Conservation (phyloP, 2,888 invertebrate genomes). For the Drosophila lutescens region DNA sequence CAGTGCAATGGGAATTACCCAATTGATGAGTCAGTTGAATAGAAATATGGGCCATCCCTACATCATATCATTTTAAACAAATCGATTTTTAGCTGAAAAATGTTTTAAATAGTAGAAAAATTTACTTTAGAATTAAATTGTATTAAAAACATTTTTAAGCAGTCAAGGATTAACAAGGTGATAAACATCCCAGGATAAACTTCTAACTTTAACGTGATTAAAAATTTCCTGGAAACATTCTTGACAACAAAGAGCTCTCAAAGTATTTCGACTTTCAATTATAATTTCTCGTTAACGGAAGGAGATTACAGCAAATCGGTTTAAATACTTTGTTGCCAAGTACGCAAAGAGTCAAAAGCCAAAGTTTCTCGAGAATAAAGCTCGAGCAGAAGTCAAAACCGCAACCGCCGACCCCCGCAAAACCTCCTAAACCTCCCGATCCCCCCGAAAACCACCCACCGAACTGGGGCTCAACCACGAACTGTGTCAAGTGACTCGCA, state of each 20-base stretch:
- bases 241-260: slow-evolving; percentile 1
- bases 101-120: not conserved
- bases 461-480: slow-evolving; percentile 29
- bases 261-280: slow-evolving; percentile 29
- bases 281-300: slow-evolving; percentile 28
- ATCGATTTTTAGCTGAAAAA: no score
- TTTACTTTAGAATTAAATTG: no score
- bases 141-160: not conserved
- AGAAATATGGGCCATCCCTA: not conserved
- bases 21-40: slow-evolving; percentile 10
- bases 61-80: slow-evolving; percentile 7
- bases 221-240: not conserved
- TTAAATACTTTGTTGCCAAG: slow-evolving; percentile 34
- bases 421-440: not conserved
- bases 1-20: slow-evolving; percentile 1
- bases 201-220: not conserved
- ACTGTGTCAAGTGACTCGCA: slow-evolving; percentile 46
- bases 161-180: not conserved
- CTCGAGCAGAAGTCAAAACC: slow-evolving; percentile 9
- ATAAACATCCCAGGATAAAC: not conserved
- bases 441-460: slow-evolving; percentile 18
- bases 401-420: slow-evolving; percentile 7
- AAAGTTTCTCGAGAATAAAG: slow-evolving; percentile 28
- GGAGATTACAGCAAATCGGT: slow-evolving; percentile 41
- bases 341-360: slow-evolving; percentile 15